Evolutionary conservation across 1,140 invertebrate genomes (phyloP), one percentile per base, ranked within the genome.

Genomic region (Drosophila burlai): DNA sequence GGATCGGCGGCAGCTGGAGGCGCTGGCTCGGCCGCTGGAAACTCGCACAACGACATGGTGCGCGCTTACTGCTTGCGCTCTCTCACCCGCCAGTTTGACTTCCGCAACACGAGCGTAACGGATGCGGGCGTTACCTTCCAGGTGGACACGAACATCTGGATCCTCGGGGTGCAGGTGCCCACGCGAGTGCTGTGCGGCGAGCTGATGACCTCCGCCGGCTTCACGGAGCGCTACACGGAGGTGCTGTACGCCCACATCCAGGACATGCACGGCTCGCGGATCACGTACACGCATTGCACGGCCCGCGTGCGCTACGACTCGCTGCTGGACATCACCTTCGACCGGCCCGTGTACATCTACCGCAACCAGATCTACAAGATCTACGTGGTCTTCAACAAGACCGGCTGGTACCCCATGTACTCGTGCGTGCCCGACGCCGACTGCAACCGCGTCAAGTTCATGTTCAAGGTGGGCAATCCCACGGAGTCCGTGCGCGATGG

Each of bases 231-330:
- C 8, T 97, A 97, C 92, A 95, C 95, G 0, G 96, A 97, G 93
- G 94, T 97, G 60, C 94, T 97, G 36, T 97, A 97, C 86, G 96
- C 96, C 13, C 96, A 97, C 93, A 93, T 97, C 36, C 93, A 97
- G 69, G 96, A 97, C 93, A 95, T 95, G 31, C 96, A 96, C 87
- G 96, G 96, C 10, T 95, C 95, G 42, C 93, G 96, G 4, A 94
- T 97, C 63, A 96, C 96, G 2, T 97, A 97, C 90, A 97, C 96
- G 10, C 96, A 97, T 92, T 97, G 96, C 86, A 96, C 96, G 43
- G 95, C 95, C 65, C 95, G 96, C 74, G 96, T 95, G 47, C 93
- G 94, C 0, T 95, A 95, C 83, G 94, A 95, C 40, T 95, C 95
- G 40, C 93, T 96, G 67, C 94, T 97, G 58, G 96, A 97, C 90